Percentiles rank a stretch among this genome's conserved stretches.
Conservation (phyloP, 2,113 vertebrate genomes). For the Phalacrocorax pelagicus region DNA sequence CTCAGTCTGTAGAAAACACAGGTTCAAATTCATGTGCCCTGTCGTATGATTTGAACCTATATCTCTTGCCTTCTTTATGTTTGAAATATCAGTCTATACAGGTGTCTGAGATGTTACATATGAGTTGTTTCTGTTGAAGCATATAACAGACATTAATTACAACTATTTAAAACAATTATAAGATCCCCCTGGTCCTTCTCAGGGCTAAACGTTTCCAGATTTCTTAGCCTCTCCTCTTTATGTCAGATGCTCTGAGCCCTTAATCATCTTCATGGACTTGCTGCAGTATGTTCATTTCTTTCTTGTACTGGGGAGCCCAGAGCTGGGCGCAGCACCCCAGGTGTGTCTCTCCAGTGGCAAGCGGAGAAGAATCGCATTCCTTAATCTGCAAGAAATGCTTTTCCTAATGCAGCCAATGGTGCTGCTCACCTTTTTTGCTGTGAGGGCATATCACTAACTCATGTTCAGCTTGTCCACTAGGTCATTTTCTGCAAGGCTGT, state of each 20-base stretch:
- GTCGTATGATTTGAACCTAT: neutral
- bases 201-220: neutral
- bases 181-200: neutral
- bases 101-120: neutral
- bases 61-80: neutral
- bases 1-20: neutral
- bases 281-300: neutral
- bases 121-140: neutral
- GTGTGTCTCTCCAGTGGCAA: neutral
- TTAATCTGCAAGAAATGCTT: rapidly evolving
- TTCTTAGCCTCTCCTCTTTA: neutral
- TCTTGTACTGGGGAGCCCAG: neutral
- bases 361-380: neutral
- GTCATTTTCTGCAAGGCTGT: neutral
- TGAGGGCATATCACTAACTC: neutral
- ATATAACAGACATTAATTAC: neutral
- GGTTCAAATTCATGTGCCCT: neutral
- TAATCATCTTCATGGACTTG: neutral
- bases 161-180: neutral
- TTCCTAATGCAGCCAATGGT: neutral
- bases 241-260: neutral
- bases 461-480: neutral
- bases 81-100: neutral
- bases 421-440: neutral
- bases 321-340: neutral